Conservation (phyloP, 2,888 invertebrate species). For the Clunio marinus region DNA sequence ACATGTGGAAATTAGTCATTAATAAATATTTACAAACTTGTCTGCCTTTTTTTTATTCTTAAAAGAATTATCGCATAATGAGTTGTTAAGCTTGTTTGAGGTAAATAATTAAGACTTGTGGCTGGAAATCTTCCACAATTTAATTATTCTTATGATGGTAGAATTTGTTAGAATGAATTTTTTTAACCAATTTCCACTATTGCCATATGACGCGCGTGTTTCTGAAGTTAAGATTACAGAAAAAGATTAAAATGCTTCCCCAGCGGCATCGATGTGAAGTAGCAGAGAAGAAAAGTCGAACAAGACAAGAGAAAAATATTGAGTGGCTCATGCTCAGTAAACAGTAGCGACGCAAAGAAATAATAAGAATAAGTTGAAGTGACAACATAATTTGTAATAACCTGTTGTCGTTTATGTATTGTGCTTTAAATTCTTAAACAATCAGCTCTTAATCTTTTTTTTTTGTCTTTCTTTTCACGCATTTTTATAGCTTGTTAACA, state of each 20-base stretch:
- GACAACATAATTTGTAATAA: constrained; percentile 33
- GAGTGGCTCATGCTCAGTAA: no score
- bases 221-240: not conserved
- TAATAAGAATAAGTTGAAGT: not conserved
- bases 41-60: no score
- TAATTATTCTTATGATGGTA: no score
- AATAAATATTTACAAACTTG: no score
- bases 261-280: not conserved
- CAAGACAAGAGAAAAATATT: not conserved
- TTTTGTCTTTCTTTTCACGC: not conserved
- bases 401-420: constrained; percentile 4
- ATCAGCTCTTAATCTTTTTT: no score
- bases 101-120: no score
- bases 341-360: not conserved
- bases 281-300: not conserved
- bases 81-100: no score
- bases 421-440: constrained; percentile 5
- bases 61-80: no score
- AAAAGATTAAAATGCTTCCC: constrained; percentile 12
- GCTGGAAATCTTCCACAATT: no score
- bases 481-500: not conserved
- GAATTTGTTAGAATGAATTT: no score
- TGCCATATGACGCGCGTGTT: constrained; percentile 1
- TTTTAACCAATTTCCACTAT: not conserved
- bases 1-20: no score